Evolutionary conservation across 2,113 vertebrate species (phyloP), one percentile per base, ranked within the genome.

Genomic region (Scolopax mira): DNA sequence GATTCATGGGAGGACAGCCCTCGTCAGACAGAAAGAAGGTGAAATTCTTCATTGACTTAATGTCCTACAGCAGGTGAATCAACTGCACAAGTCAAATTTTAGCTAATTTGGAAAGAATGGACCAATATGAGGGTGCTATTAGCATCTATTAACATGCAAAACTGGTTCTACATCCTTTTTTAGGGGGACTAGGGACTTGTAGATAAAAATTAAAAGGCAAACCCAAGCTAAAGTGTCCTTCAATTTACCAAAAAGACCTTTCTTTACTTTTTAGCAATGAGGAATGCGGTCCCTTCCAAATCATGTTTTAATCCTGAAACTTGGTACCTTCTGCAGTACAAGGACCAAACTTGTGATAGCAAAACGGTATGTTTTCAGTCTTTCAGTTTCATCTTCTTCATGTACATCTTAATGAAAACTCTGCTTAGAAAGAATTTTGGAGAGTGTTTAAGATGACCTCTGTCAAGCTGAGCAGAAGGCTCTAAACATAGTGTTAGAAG

Each of bases 21-120:
- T 81, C 13, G 21, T 74, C 24, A 46, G 51, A 31, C 18, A 18
- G 18, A 37, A 49, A 65, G 10, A 28, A 52, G 13, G 16, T 58
- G 42, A 42, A 85, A 55, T 41, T 75, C 41, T 58, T 62, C 13
- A 16, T 2, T 66, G 30, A 6, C 23, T 85, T 16, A 58, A 41
- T 16, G 3, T 39, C 1, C 71, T 82, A 22, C 4, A 22, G 5
- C 0, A 3, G 8, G 12, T 41, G 10, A 62, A 44, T 61, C 49
- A 19, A 31, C 35, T 37, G 16, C 19, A 3, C 31, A 37, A 44
- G 21, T 37, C 27, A 79, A 41, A 54, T 37, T 82, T 37, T 31
- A 33, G 16, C 24, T 62, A n/a, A 54, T 35, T 80, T 84, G 21
- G 49, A 77, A 69, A 80, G 28, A 84, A 70, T 6, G 3, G 30